Evolutionary conservation across 1,140 invertebrate species (phyloP).

Genomic region (Druon quercuslanigerum): DNA sequence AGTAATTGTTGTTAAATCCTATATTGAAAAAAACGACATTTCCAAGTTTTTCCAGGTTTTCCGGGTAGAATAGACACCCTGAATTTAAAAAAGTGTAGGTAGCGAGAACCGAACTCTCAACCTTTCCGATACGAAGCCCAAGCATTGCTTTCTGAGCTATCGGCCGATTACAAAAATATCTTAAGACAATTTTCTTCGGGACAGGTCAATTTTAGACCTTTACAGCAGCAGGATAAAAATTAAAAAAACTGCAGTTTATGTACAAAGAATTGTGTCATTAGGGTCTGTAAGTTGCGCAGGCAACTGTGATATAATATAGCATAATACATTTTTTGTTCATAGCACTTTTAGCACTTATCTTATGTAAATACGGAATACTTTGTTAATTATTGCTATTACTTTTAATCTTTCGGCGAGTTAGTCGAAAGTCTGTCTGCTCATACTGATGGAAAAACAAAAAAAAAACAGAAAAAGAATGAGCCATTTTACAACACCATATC

Average conservation of each 20-base stretch:
- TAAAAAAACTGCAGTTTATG: constrained; percentile 33
- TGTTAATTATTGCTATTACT: constrained; percentile 36
- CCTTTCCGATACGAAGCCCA: too few species aligned
- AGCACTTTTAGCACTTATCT: constrained; percentile 42
- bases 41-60: too few species aligned
- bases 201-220: neutral
- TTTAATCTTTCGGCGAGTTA: constrained; percentile 28
- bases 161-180: too few species aligned
- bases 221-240: constrained; percentile 31
- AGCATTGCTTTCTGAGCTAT: too few species aligned
- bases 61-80: too few species aligned
- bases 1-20: too few species aligned
- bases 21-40: too few species aligned
- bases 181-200: too few species aligned
- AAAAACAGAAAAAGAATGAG: constrained; percentile 22
- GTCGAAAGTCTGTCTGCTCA: neutral
- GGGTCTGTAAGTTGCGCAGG: constrained; percentile 61
- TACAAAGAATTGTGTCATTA: constrained; percentile 47
- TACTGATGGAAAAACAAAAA: neutral
- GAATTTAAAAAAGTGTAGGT: too few species aligned
- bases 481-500: constrained; percentile 39
- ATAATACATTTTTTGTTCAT: constrained; percentile 63
- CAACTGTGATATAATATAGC: constrained; percentile 71
- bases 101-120: too few species aligned
- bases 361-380: constrained; percentile 39